These are phyloP conservation scores for Novumbra hubbsi DNA, from an alignment of 2,797 vertebrate genomes.

Conservation along the genomic window DNA sequence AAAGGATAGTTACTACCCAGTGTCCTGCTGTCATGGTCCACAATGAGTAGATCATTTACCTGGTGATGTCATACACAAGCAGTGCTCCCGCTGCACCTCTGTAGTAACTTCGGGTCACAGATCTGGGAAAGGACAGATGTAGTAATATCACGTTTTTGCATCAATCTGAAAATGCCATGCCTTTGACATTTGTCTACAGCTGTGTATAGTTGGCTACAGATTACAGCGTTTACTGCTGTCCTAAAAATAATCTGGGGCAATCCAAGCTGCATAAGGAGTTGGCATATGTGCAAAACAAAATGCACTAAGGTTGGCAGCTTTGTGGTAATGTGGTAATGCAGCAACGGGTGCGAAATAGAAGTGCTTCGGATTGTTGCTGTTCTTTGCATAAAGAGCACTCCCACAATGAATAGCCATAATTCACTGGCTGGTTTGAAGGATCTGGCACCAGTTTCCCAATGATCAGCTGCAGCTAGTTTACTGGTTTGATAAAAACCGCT, in stretches of 20 bases:
- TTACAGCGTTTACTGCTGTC: not conserved
- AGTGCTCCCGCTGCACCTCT: slow-evolving; percentile 90
- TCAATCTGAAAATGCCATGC: not conserved
- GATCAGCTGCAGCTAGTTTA: not conserved
- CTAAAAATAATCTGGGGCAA: not conserved
- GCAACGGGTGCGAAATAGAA: not conserved
- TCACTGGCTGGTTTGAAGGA: not conserved
- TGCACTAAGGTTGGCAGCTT: not conserved
- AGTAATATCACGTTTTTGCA: slow-evolving; percentile 2
- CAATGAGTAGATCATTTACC: slow-evolving; percentile 63
- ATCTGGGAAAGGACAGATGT: slow-evolving; percentile 66
- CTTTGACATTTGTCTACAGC: not conserved
- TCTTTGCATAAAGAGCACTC: not conserved
- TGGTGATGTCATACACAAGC: slow-evolving; percentile 92
- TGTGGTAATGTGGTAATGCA: too few species aligned
- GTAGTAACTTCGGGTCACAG: slow-evolving; percentile 93
- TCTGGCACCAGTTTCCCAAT: not conserved
- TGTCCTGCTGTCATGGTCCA: not conserved
- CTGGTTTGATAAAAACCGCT: not conserved
- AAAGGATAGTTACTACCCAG: not conserved
- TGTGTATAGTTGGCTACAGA: not conserved
- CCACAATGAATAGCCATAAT: not conserved
- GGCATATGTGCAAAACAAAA: not conserved
- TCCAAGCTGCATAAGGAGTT: not conserved
- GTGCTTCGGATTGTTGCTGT: not conserved